phyloP scores from a whole-genome alignment of 2,797 vertebrate species.

The Atherinosoma microstoma region DNA sequence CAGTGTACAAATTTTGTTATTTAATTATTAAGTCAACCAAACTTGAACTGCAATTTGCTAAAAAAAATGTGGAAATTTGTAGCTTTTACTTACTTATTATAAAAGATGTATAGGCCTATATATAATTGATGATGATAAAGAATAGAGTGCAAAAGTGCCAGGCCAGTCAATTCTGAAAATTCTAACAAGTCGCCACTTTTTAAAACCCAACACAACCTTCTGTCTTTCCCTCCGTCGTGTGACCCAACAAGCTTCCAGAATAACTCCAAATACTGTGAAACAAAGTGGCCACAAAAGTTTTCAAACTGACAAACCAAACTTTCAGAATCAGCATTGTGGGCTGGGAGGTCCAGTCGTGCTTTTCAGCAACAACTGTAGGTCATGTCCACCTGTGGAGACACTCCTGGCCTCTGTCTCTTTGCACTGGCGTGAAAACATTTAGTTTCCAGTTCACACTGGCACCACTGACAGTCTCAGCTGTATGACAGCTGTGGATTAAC shows the following conservation, averaged over 20 bases:
- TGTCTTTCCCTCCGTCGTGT: neutral
- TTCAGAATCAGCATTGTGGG: neutral
- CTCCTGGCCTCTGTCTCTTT: constrained; percentile 46
- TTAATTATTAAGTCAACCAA: neutral
- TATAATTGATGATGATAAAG: no score
- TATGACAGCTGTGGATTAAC: constrained; percentile 42
- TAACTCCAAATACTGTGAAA: neutral
- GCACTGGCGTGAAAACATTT: constrained; percentile 58
- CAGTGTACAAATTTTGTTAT: neutral
- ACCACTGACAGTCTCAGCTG: constrained; percentile 18
- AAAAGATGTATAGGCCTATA: no score
- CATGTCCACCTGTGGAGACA: constrained; percentile 33
- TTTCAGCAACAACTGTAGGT: neutral
- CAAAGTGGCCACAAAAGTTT: neutral
- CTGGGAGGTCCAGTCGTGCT: constrained; percentile 10
- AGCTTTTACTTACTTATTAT: no score
- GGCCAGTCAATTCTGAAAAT: no score
- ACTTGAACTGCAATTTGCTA: neutral
- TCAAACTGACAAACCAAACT: neutral
- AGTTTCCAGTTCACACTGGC: constrained; percentile 47
- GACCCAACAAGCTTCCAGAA: neutral
- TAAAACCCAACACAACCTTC: neutral
- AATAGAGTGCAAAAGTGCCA: no score
- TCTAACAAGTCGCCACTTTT: neutral
- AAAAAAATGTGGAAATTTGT: no score